Conservation (phyloP, 2,888 invertebrate genomes). For the Unio delphinus region DNA sequence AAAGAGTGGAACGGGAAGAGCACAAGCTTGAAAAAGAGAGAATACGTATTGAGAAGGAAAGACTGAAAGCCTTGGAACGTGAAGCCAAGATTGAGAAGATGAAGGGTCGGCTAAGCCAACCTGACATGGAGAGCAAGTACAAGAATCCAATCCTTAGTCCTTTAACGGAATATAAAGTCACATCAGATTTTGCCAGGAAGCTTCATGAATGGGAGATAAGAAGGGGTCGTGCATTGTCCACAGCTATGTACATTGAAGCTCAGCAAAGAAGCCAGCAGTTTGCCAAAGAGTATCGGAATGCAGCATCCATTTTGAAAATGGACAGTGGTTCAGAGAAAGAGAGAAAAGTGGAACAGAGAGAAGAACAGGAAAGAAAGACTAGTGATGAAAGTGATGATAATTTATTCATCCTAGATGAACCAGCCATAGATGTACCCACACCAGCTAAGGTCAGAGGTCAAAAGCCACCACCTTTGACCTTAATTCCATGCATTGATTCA, state of each 20-base stretch:
- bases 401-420: slow-evolving; percentile 31
- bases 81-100: slow-evolving; percentile 78
- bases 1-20: slow-evolving; percentile 55
- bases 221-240: slow-evolving; percentile 48
- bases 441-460: slow-evolving; percentile 27
- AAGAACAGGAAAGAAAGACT: slow-evolving; percentile 27
- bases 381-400: slow-evolving; percentile 35
- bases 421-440: slow-evolving; percentile 9
- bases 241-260: slow-evolving; percentile 50
- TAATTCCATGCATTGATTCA: slow-evolving; percentile 56
- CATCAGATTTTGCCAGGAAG: slow-evolving; percentile 89
- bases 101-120: slow-evolving; percentile 75
- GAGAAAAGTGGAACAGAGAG: slow-evolving; percentile 13
- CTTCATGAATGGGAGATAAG: slow-evolving; percentile 86
- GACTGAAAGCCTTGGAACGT: slow-evolving; percentile 78
- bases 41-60: slow-evolving; percentile 76
- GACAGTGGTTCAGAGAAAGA: slow-evolving; percentile 18
- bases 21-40: slow-evolving; percentile 76
- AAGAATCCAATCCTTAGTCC: slow-evolving; percentile 80
- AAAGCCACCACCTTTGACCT: slow-evolving; percentile 52
- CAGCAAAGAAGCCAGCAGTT: slow-evolving; percentile 44
- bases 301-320: slow-evolving; percentile 21
- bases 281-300: slow-evolving; percentile 32
- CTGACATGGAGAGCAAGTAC: slow-evolving; percentile 79
- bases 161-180: slow-evolving; percentile 76